Conservation (phyloP, 2,113 vertebrate genomes). For the Thunnus thynnus region DNA sequence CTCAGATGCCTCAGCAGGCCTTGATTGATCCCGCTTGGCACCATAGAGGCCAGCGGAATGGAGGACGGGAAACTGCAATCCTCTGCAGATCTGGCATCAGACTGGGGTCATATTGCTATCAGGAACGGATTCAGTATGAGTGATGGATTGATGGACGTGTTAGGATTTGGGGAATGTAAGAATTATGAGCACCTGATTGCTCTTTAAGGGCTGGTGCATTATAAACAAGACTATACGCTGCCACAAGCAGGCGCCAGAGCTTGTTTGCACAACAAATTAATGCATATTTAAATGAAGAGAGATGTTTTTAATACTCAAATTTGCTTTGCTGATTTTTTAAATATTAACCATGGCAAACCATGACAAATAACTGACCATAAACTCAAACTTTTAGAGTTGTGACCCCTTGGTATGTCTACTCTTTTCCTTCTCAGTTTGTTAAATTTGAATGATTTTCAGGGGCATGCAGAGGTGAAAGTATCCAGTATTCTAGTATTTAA, state of each 20-base stretch:
- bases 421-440: too few relatives aligned
- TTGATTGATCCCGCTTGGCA: slow-evolving; percentile 75
- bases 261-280: neutral
- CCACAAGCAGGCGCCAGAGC: neutral
- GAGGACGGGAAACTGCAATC: slow-evolving; percentile 49
- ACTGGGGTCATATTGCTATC: slow-evolving; percentile 50
- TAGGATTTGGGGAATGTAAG: slow-evolving; percentile 39
- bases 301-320: too few relatives aligned
- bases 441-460: too few relatives aligned
- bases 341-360: neutral
- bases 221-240: neutral
- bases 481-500: neutral
- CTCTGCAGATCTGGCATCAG: slow-evolving; percentile 60
- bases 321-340: too few relatives aligned
- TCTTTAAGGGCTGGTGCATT: slow-evolving; percentile 7
- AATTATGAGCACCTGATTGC: slow-evolving; percentile 46
- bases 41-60: slow-evolving; percentile 41
- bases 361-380: too few relatives aligned
- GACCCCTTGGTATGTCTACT: too few relatives aligned
- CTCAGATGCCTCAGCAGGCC: slow-evolving; percentile 59
- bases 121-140: slow-evolving; percentile 25
- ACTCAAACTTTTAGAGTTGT: neutral
- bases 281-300: neutral
- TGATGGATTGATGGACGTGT: slow-evolving; percentile 42
- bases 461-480: neutral